Evolutionary conservation across 2,797 vertebrate genomes (phyloP), one percentile per base, ranked within the genome.

Genomic region (Ataeniobius toweri): DNA sequence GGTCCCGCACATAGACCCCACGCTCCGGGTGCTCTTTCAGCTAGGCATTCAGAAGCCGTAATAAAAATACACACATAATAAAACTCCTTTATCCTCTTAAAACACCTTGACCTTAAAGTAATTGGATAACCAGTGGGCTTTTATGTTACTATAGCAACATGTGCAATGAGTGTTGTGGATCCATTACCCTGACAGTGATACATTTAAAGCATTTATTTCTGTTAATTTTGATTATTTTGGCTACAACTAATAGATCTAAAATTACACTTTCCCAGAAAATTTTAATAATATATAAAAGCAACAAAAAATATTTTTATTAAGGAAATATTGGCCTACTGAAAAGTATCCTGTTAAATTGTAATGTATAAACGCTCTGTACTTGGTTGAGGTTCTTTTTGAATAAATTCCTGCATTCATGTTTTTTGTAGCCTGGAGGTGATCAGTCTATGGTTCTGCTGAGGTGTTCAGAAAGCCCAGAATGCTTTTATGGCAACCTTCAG

Each of bases 11-110:
- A 0, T 95, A 96, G 79, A 97, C 93, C 0, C 97, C 97, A 1
- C 77, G 95, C 92, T 97, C 97, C 0, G 95, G 96, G 88, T 97
- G 97, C 83, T 98, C 97, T 90, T 97, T 97, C 90, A 99, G 93
- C 98, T 99, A 5, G 86, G 16, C 82, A 74, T 78, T 71, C 44
- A 84, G 58, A 74, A 80, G 26, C 1, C 8, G 3, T 39, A 41
- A 67, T 41, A 75, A 74, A 74, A 76, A 28, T 74, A n/a, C 46
- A 77, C 24, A 63, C 70, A 70, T 55, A 78, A 46, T 67, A 59
- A 31, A 95, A 92, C 77, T 92, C 79, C 0, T 91, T 93, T 75
- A 41, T 0, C 59, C 51, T 55, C 56, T 75, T 80, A n/a, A 77
- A 75, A 83, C 73, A 87, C 79, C 58, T 75, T 51, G 63, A 85